These are phyloP conservation scores for Macrophya alboannulata DNA, from an alignment of 2,888 invertebrate species.

Conservation along the genomic window DNA sequence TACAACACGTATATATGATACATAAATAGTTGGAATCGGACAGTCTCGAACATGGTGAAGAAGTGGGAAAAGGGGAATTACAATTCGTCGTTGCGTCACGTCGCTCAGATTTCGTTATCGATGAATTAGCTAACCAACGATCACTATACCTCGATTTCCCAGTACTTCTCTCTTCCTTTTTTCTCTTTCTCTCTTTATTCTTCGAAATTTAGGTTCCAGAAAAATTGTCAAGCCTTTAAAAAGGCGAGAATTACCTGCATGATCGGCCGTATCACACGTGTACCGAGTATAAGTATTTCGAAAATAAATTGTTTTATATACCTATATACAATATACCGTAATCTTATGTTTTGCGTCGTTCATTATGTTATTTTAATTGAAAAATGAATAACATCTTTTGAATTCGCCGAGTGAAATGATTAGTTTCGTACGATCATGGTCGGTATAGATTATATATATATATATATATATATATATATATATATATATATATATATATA, in stretches of 20 bases:
- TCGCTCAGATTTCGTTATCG: neutral
- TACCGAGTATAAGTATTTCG: neutral
- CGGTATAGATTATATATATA: neutral
- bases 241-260: neutral
- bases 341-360: neutral
- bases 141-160: neutral
- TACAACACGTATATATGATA: neutral
- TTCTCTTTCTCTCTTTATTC: neutral
- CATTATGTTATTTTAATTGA: slow-evolving; percentile 13
- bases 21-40: neutral
- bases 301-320: neutral
- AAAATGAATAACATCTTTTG: neutral
- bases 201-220: neutral
- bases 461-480: neutral
- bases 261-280: neutral
- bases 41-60: neutral
- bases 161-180: neutral
- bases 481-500: neutral
- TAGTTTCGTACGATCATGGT: neutral
- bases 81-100: slow-evolving; percentile 1
- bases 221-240: neutral
- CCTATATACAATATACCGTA: neutral
- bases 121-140: neutral
- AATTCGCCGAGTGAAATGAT: neutral
- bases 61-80: neutral